Evolutionary conservation across 2,113 vertebrate species (phyloP).

Genomic region (Oceanodroma tethys): DNA sequence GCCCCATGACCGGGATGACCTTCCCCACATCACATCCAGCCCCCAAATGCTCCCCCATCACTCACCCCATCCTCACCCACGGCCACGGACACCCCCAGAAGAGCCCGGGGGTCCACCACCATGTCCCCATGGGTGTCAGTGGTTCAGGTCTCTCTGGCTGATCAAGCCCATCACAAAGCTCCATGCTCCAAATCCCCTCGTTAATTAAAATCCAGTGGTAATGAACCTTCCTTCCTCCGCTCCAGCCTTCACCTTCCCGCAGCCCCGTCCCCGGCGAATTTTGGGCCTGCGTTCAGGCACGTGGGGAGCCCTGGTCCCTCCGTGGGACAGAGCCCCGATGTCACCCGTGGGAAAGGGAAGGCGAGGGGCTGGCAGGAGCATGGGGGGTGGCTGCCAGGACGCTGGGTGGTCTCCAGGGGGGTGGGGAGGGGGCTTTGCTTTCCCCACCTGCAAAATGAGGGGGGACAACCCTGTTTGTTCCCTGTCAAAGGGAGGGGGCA

Average conservation of each 20-base stretch:
- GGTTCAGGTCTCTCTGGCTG: too few relatives aligned
- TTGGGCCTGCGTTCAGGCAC: fast-evolving
- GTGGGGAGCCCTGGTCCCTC: not conserved
- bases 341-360: not conserved
- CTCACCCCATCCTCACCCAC: not conserved
- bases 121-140: not conserved
- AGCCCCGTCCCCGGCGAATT: too few relatives aligned
- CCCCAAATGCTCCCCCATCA: not conserved
- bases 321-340: not conserved
- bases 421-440: not conserved
- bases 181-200: not conserved
- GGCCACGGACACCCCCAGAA: not conserved
- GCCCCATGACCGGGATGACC: not conserved
- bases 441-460: not conserved
- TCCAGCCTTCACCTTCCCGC: not conserved
- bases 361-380: not conserved
- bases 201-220: not conserved
- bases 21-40: not conserved
- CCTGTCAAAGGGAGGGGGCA: not conserved
- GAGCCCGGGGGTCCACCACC: not conserved
- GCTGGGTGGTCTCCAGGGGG: not conserved
- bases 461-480: not conserved
- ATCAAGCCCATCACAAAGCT: not conserved
- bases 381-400: not conserved
- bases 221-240: not conserved